phyloP scores from a whole-genome alignment of 2,797 vertebrate species.

The Melanitta fusca region DNA sequence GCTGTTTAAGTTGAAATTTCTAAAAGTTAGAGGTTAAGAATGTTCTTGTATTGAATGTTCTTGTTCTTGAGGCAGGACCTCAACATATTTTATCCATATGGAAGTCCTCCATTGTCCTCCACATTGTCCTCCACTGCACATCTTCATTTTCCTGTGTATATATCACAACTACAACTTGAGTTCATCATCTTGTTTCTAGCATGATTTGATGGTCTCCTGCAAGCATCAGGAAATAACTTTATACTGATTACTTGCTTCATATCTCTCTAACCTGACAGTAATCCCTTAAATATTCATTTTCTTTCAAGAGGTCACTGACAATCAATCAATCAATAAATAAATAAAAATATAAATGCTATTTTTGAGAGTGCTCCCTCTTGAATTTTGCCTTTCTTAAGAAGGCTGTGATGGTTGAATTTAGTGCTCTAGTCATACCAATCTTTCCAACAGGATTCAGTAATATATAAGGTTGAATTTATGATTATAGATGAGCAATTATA shows the following conservation, averaged over 20 bases:
- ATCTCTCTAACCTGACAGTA: neutral
- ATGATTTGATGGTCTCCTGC: neutral
- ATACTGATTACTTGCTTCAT: neutral
- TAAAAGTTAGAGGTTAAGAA: neutral
- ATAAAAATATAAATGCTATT: neutral
- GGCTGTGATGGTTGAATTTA: neutral
- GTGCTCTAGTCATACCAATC: neutral
- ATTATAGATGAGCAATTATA: neutral
- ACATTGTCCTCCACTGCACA: neutral
- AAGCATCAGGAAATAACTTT: neutral
- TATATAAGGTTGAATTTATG: neutral
- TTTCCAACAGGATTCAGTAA: neutral
- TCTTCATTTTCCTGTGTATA: neutral
- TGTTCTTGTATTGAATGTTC: neutral
- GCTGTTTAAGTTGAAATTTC: neutral
- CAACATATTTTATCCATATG: neutral
- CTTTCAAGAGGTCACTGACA: neutral
- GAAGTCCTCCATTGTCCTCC: neutral
- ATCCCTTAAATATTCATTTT: neutral
- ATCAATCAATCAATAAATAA: neutral
- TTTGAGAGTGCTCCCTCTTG: neutral
- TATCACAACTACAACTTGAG: neutral
- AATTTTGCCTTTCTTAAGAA: conserved; percentile 4
- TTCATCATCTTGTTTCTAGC: neutral
- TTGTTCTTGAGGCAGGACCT: neutral